phyloP scores from a whole-genome alignment of 2,888 invertebrate genomes.

The Opisthograptis luteolata region DNA sequence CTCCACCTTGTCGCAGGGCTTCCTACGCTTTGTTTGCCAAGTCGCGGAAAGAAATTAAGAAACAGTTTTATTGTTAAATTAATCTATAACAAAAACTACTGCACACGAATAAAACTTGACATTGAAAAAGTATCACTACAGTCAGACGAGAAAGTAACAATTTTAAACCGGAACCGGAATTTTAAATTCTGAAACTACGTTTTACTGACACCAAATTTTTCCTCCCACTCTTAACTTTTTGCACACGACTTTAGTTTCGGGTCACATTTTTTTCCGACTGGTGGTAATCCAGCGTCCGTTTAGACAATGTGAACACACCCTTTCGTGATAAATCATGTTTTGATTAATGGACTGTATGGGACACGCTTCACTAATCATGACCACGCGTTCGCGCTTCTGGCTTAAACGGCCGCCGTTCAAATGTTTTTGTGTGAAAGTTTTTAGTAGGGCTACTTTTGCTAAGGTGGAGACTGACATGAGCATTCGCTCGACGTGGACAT shows the following conservation, averaged over 20 bases:
- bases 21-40: too few species aligned
- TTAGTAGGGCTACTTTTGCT: constrained; percentile 19
- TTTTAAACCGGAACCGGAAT: too few species aligned
- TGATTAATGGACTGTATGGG: constrained; percentile 73
- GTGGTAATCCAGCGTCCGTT: constrained; percentile 21
- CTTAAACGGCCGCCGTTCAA: constrained; percentile 39
- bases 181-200: constrained; percentile 2
- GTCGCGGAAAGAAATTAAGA: too few species aligned
- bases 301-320: constrained; percentile 55
- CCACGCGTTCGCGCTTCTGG: constrained; percentile 31
- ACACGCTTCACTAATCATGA: constrained; percentile 53
- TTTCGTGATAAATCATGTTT: constrained; percentile 69
- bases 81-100: too few species aligned
- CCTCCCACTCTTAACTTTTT: constrained; percentile 31
- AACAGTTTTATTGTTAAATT: too few species aligned
- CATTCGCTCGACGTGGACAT: too few species aligned
- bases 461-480: too few species aligned
- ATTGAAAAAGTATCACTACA: too few species aligned
- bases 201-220: constrained; percentile 21
- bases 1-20: too few species aligned
- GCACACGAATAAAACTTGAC: too few species aligned
- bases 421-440: constrained; percentile 36
- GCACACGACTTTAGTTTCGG: constrained; percentile 21
- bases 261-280: constrained; percentile 24
- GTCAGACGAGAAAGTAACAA: too few species aligned